Percentiles rank a stretch among this genome's conserved stretches.
Conservation (phyloP, 2,797 vertebrate genomes). For the Clamator glandarius region DNA sequence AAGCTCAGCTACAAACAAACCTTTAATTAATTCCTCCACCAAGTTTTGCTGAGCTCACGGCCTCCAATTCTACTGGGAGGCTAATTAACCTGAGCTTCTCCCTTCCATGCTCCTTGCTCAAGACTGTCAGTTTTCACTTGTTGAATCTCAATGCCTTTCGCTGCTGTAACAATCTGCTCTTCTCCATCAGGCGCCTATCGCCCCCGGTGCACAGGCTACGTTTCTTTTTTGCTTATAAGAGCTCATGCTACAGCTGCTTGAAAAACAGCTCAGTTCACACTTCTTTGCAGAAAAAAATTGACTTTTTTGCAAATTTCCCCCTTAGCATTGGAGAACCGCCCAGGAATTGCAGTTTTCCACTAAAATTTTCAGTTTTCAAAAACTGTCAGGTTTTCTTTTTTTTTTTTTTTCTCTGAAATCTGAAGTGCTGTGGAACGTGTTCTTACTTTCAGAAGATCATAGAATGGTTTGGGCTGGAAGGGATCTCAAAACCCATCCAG, state of each 20-base stretch:
- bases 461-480: too few species aligned
- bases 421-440: background rate
- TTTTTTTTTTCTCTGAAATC: background rate
- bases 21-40: conserved; percentile 63
- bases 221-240: conserved; percentile 43
- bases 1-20: conserved; percentile 54
- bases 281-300: conserved; percentile 11
- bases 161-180: conserved; percentile 46
- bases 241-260: conserved; percentile 52
- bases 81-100: conserved; percentile 59
- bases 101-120: conserved; percentile 11
- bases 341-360: conserved; percentile 25
- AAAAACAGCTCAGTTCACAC: conserved; percentile 29
- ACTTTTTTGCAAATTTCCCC: conserved; percentile 14
- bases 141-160: conserved; percentile 42
- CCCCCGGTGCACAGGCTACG: conserved; percentile 19
- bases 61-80: conserved; percentile 27
- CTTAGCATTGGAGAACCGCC: background rate
- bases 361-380: background rate
- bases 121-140: conserved; percentile 51
- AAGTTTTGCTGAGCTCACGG: conserved; percentile 57
- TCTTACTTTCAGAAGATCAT: background rate
- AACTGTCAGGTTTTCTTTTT: background rate
- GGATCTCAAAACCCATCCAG: too few species aligned
- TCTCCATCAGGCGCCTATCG: conserved; percentile 27